Evolutionary conservation across 2,797 vertebrate species (phyloP).

Genomic region (Toxotes lorentzi): DNA sequence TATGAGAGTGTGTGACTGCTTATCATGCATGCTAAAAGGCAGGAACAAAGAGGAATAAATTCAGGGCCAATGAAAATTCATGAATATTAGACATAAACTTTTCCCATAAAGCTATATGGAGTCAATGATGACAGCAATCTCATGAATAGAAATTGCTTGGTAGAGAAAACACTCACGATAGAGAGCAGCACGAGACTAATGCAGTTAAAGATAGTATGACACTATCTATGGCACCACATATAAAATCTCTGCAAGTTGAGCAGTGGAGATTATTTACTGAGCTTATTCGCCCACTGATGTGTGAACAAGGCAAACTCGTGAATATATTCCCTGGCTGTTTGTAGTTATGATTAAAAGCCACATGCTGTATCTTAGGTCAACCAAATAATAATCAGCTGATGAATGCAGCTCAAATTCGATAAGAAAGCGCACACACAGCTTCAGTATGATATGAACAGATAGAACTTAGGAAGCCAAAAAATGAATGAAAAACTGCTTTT

Average conservation of each 20-base stretch:
- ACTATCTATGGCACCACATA: constrained; percentile 19
- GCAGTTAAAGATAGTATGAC: constrained; percentile 28
- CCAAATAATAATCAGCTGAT: constrained; percentile 22
- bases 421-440: not conserved
- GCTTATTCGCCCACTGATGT: constrained; percentile 36
- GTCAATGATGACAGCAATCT: constrained; percentile 67
- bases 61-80: constrained; percentile 52
- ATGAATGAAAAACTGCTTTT: not conserved
- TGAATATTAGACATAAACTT: constrained; percentile 70
- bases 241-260: constrained; percentile 37
- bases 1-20: constrained; percentile 36
- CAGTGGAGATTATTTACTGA: constrained; percentile 35
- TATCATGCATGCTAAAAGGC: constrained; percentile 53
- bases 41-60: constrained; percentile 37
- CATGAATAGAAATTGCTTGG: constrained; percentile 75
- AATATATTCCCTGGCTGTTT: constrained; percentile 38
- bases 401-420: not conserved
- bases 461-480: not conserved
- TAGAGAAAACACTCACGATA: constrained; percentile 41
- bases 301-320: constrained; percentile 25
- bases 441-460: not conserved
- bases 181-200: constrained; percentile 19
- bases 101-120: constrained; percentile 59
- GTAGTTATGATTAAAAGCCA: constrained; percentile 34
- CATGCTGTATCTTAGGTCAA: constrained; percentile 22